Percentiles rank a stretch among this genome's conserved stretches.
Conservation (phyloP, 1,140 invertebrate species). For the Bilobella aurantiaca region DNA sequence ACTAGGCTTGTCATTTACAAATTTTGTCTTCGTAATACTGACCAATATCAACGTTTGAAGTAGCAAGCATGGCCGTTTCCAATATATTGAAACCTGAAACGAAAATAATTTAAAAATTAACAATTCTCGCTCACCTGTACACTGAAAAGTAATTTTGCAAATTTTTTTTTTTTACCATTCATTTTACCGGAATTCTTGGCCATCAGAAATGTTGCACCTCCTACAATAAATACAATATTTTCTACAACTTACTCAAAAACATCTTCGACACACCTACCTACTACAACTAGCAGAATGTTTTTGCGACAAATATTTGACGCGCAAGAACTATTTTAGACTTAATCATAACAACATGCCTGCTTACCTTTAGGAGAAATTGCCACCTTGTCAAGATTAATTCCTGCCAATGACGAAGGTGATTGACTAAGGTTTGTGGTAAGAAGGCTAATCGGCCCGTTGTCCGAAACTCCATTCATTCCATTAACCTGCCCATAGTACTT, state of each 20-base stretch:
- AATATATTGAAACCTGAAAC: slow-evolving; percentile 28
- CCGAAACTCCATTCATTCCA: slow-evolving; percentile 32
- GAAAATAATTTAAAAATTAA: slow-evolving; percentile 3
- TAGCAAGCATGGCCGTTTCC: slow-evolving; percentile 20
- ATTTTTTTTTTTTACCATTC: neutral
- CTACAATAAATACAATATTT: slow-evolving; percentile 24
- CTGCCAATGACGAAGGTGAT: slow-evolving; percentile 33
- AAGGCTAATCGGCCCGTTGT: slow-evolving; percentile 26
- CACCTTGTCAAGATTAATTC: slow-evolving; percentile 33
- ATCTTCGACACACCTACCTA: no score
- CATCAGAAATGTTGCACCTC: slow-evolving; percentile 29
- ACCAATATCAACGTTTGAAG: slow-evolving; percentile 31
- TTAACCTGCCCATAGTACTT: slow-evolving; percentile 30
- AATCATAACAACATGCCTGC: neutral
- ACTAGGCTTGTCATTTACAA: slow-evolving; percentile 36
- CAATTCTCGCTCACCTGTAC: no score
- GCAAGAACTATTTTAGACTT: no score
- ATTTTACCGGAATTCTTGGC: slow-evolving; percentile 27
- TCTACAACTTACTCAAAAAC: no score
- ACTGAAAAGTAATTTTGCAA: neutral
- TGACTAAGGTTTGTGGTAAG: slow-evolving; percentile 32
- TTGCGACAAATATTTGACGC: no score
- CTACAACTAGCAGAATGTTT: no score
- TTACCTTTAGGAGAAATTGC: slow-evolving; percentile 33
- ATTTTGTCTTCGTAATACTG: slow-evolving; percentile 35